phyloP scores from a whole-genome alignment of 2,113 vertebrate genomes.

The Nothobranchius furzeri region DNA sequence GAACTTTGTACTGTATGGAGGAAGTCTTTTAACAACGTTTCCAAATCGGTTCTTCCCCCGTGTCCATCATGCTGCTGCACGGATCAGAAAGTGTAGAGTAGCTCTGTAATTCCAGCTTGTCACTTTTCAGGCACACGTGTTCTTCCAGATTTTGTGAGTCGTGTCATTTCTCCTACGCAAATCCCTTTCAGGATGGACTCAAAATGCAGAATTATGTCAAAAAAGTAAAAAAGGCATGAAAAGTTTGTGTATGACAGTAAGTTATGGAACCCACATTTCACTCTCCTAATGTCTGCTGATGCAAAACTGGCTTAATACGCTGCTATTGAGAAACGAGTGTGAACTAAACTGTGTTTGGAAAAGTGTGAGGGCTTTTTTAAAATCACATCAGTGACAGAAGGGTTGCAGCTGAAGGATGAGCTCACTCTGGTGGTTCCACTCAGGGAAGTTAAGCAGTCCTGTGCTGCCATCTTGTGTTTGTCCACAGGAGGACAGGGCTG shows the following conservation, averaged over 20 bases:
- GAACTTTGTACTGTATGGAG: too few species aligned
- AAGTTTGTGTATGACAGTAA: too few species aligned
- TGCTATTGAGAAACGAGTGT: constrained; percentile 10
- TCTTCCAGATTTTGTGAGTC: not conserved
- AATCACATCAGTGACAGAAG: constrained; percentile 16
- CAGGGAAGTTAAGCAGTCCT: constrained; percentile 5
- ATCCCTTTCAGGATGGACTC: not conserved
- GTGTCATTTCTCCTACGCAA: not conserved
- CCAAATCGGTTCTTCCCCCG: too few species aligned
- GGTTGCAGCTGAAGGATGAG: constrained; percentile 19
- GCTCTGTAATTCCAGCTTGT: too few species aligned
- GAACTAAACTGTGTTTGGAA: constrained; percentile 12
- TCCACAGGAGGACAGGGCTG: not conserved
- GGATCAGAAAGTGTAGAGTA: too few species aligned
- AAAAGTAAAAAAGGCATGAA: not conserved
- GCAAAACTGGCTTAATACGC: not conserved
- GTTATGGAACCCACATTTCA: too few species aligned
- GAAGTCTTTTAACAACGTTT: too few species aligned
- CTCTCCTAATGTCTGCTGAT: not conserved
- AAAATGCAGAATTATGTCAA: not conserved
- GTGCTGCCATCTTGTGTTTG: constrained; percentile 63
- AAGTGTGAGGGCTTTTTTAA: constrained; percentile 9
- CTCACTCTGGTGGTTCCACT: constrained; percentile 39
- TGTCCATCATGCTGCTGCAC: too few species aligned
- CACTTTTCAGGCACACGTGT: too few species aligned